A percentile compares a stretch with the other conserved stretches of the same genome.
Conservation (phyloP, 2,113 vertebrate genomes). For the Pleuronectes platessa region DNA sequence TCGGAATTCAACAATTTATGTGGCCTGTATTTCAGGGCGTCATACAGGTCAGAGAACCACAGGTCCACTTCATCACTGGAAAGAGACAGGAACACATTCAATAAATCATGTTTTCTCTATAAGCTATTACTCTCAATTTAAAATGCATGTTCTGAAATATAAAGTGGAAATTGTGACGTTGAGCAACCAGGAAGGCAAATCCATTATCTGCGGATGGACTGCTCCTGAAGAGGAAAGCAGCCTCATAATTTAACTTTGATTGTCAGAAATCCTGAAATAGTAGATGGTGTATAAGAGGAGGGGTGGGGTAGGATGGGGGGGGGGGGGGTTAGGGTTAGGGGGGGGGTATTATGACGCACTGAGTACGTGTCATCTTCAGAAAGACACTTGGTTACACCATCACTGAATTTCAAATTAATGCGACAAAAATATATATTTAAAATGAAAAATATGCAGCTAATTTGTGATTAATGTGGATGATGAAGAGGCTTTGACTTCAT, state of each 20-base stretch:
- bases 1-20: conserved; percentile 17
- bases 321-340: no score
- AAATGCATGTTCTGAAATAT: conserved; percentile 45
- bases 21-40: conserved; percentile 55
- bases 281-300: neutral
- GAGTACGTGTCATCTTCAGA: no score
- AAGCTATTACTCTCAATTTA: conserved; percentile 38
- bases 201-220: conserved; percentile 26
- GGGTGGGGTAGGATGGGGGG: no score
- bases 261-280: conserved; percentile 47
- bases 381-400: no score
- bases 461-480: no score
- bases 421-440: no score
- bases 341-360: no score
- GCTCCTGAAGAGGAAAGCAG: conserved; percentile 23
- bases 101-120: neutral
- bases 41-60: conserved; percentile 72
- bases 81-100: neutral
- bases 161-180: conserved; percentile 23
- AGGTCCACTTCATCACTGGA: conserved; percentile 66
- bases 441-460: no score
- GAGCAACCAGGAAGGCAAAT: conserved; percentile 16
- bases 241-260: conserved; percentile 38
- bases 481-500: no score
- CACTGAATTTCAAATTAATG: no score